Evolutionary conservation across 2,797 vertebrate genomes (phyloP).

Genomic region (Sardinella longiceps): DNA sequence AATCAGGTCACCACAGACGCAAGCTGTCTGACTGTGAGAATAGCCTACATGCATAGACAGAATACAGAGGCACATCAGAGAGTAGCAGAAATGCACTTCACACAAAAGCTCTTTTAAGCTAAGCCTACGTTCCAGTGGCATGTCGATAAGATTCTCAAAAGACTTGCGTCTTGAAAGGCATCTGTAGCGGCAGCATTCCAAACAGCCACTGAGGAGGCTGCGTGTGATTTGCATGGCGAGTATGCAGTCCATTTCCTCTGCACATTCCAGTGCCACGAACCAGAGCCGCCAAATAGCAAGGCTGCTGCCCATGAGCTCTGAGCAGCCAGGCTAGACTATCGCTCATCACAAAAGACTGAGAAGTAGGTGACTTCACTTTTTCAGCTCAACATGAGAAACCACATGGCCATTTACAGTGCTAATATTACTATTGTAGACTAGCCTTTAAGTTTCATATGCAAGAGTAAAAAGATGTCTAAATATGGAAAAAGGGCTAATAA

Average conservation of each 20-base stretch:
- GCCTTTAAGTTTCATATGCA: not conserved
- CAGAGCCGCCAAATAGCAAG: slow-evolving; percentile 42
- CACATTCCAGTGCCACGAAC: slow-evolving; percentile 53
- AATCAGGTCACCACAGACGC: not conserved
- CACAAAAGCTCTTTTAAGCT: not conserved
- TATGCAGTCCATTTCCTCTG: slow-evolving; percentile 68
- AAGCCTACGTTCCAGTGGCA: not conserved
- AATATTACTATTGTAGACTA: not conserved
- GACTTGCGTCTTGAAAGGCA: slow-evolving; percentile 33
- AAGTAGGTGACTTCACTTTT: not conserved
- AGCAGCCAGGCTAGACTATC: not conserved
- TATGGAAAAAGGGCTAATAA: not conserved
- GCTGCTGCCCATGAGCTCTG: not conserved
- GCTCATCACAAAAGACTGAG: not conserved
- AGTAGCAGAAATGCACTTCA: not conserved
- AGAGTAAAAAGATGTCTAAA: not conserved
- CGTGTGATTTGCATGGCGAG: slow-evolving; percentile 67
- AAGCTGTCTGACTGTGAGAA: not conserved
- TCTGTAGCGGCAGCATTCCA: slow-evolving; percentile 66
- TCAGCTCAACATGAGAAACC: not conserved
- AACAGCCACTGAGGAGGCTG: slow-evolving; percentile 60
- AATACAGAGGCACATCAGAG: not conserved
- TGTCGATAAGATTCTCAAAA: not conserved
- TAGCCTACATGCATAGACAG: not conserved
- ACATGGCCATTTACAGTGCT: not conserved